Evolutionary conservation across 37 sponge, comb jelly and placozoan species (phyloP).

Genomic region (Eunapius fragilis): DNA sequence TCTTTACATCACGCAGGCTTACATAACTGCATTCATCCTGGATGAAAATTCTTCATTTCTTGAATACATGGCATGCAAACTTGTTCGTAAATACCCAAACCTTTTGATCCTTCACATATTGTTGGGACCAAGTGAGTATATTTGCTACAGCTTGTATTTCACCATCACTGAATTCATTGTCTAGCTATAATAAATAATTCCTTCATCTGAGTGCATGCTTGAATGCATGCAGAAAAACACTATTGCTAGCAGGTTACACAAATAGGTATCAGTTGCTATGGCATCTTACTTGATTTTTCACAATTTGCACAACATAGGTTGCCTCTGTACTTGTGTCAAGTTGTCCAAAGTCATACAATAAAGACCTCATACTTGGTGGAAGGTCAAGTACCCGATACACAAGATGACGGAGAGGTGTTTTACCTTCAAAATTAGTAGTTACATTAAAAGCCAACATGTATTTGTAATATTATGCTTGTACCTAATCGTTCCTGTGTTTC

Average conservation of each 20-base stretch:
- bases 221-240: too few species aligned
- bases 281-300: constrained; percentile 8
- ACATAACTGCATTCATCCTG: constrained; percentile 78
- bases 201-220: not conserved
- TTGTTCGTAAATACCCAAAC: not conserved
- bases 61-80: too few species aligned
- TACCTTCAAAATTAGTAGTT: too few species aligned
- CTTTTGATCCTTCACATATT: constrained; percentile 31
- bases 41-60: not conserved
- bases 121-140: constrained; percentile 40
- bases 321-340: constrained; percentile 27
- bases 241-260: too few species aligned
- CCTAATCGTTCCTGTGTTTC: constrained; percentile 51
- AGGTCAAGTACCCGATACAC: constrained; percentile 78
- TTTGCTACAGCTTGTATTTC: constrained; percentile 11
- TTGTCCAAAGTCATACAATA: constrained; percentile 81
- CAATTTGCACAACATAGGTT: constrained; percentile 51
- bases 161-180: not conserved
- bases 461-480: too few species aligned
- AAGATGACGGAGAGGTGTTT: constrained; percentile 68
- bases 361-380: constrained; percentile 60
- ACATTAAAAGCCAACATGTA: too few species aligned
- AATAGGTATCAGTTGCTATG: too few species aligned
- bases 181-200: not conserved
- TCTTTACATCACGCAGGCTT: constrained; percentile 69